Base-by-base conservation (phyloP, 2,113 vertebrate species). In the Galemys pyrenaicus region DNA sequence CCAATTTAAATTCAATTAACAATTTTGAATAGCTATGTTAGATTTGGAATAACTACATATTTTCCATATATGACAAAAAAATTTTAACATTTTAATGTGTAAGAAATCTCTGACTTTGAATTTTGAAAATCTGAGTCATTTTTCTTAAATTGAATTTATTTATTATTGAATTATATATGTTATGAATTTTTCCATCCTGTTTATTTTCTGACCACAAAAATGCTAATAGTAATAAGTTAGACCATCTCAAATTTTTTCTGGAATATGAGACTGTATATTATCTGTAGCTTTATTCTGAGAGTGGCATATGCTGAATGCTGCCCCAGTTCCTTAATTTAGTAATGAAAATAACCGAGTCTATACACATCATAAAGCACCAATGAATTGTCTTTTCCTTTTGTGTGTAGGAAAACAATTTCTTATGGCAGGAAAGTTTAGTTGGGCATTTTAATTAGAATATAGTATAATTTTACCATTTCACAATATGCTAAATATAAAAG, bases 81-180 rank as follows among this genome's bases (percentile, higher is more conserved):
- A 85, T n/a, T 67, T 15, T 83, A 81, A 77, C 54, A 70, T 89
- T 94, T 83, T 92, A 92, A 92, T 94, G 26, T 86, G 58, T 75
- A 60, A 83, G 68, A 89, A 60, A 79, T 79, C 32, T 91, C 88
- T 80, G 58, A 28, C 44, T 94, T 91, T 89, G 71, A 95, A 62
- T 94, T 95, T 81, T 70, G 13, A 65, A 94, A 95, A 30, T 73
- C 62, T 65, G 28, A 85, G 62, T 68, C 44, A 71, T 0, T 87
- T 95, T 96, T 89, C 77, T 70, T 82, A 91, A 49, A 65, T 58
- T 44, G 46, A 80, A 92, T 95, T 95, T 94, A 91, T 71, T 94
- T 92, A 37, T 89, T 81, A 86, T 95, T 60, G 5, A 91, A 49
- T 92, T 82, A 58, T 39, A 10, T 87, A 19, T 85, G 39, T 64